These are phyloP conservation scores for Pachyuromys duprasi DNA, from an alignment of 2,797 vertebrate species.

Conservation along the genomic window DNA sequence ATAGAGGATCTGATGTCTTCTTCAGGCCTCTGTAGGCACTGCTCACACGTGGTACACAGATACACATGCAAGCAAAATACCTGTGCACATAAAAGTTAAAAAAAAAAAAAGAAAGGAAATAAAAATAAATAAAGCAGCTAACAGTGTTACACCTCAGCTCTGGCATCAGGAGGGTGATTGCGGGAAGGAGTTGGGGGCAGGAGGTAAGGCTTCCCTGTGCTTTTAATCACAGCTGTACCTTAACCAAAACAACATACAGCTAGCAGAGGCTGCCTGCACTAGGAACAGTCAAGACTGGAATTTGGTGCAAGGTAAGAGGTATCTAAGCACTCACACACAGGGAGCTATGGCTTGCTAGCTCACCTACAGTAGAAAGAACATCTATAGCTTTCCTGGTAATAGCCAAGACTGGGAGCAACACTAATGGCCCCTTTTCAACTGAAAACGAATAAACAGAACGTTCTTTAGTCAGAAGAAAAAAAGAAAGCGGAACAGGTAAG, in stretches of 20 bases:
- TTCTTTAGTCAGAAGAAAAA: neutral
- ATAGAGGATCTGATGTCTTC: neutral
- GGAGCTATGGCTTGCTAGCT: neutral
- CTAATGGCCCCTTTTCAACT: neutral
- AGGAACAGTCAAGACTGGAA: neutral
- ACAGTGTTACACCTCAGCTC: neutral
- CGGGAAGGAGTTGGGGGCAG: neutral
- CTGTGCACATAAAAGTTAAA: neutral
- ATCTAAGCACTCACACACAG: neutral
- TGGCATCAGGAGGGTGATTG: neutral
- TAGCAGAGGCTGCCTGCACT: neutral
- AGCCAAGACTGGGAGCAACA: neutral
- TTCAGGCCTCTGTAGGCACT: neutral
- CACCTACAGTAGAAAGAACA: neutral
- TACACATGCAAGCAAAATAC: neutral
- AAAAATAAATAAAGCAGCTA: neutral
- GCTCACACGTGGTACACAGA: too few species aligned
- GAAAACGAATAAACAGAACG: neutral
- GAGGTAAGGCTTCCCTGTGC: neutral
- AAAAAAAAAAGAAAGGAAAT: too few species aligned
- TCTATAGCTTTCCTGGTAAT: neutral
- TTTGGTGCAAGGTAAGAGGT: neutral
- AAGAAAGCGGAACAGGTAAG: neutral
- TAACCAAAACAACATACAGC: neutral
- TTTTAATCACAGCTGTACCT: neutral